phyloP scores from a whole-genome alignment of 2,113 vertebrate genomes.

The Empidonax traillii region DNA sequence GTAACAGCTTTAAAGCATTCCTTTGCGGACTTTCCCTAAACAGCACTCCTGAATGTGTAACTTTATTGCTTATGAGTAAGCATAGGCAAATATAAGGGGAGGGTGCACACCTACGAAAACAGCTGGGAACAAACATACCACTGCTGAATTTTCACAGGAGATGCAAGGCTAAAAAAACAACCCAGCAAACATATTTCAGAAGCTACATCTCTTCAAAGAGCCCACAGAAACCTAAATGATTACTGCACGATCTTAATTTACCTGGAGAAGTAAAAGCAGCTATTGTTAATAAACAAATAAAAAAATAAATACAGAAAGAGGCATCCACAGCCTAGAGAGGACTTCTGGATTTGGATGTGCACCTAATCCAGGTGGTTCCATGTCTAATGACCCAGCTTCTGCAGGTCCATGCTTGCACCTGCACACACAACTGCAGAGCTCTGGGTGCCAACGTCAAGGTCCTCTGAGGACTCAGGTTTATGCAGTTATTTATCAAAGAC shows the following conservation, averaged over 20 bases:
- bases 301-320: slow-evolving; percentile 31
- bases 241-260: neutral
- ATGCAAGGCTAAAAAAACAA: slow-evolving; percentile 9
- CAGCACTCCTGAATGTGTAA: slow-evolving; percentile 16
- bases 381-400: neutral
- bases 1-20: slow-evolving; percentile 40
- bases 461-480: neutral
- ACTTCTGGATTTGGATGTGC: slow-evolving; percentile 19
- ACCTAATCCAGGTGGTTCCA: neutral
- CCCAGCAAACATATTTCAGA: slow-evolving; percentile 12
- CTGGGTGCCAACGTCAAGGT: slow-evolving; percentile 12
- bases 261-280: slow-evolving; percentile 4
- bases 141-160: slow-evolving; percentile 19
- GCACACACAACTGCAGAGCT: neutral
- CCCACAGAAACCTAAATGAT: neutral
- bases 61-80: slow-evolving; percentile 58
- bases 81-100: slow-evolving; percentile 29
- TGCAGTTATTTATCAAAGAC: slow-evolving; percentile 2
- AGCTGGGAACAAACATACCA: slow-evolving; percentile 29
- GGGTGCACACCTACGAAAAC: slow-evolving; percentile 25
- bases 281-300: neutral
- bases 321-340: neutral
- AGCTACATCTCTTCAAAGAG: slow-evolving; percentile 38
- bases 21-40: slow-evolving; percentile 1
- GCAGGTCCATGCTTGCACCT: neutral